These are phyloP conservation scores for Pristis pectinata DNA, from an alignment of 2,797 vertebrate genomes.

Conservation along the genomic window DNA sequence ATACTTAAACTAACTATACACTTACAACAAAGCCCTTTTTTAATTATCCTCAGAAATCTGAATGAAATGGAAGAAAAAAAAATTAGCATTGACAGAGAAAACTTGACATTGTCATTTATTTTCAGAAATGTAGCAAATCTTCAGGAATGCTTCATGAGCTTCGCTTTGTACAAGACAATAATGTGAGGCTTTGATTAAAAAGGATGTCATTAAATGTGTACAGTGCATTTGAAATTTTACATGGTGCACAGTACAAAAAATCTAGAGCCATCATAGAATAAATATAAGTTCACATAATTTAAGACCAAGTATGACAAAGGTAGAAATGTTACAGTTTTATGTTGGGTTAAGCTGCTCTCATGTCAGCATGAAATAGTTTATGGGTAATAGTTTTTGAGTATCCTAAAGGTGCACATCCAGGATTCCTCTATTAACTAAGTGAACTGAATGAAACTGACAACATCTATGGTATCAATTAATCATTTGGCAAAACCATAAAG, in stretches of 20 bases:
- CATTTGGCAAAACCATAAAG: constrained; percentile 19
- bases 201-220: constrained; percentile 23
- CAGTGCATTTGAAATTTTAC: background rate
- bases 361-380: background rate
- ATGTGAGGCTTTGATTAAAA: constrained; percentile 2
- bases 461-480: background rate
- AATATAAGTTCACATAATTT: background rate
- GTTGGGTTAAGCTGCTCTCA: background rate
- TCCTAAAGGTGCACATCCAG: too few species aligned
- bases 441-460: background rate
- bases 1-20: background rate
- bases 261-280: background rate
- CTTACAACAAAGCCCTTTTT: background rate
- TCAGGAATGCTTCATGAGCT: background rate
- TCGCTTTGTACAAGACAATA: constrained; percentile 8
- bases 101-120: background rate
- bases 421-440: background rate
- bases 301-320: constrained; percentile 15
- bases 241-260: background rate
- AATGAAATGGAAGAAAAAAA: background rate
- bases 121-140: background rate
- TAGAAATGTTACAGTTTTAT: background rate
- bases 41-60: background rate
- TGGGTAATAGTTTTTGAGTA: background rate
- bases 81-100: background rate